Evolutionary conservation across 2,113 vertebrate genomes (phyloP).

Genomic region (Trogon surrucura): DNA sequence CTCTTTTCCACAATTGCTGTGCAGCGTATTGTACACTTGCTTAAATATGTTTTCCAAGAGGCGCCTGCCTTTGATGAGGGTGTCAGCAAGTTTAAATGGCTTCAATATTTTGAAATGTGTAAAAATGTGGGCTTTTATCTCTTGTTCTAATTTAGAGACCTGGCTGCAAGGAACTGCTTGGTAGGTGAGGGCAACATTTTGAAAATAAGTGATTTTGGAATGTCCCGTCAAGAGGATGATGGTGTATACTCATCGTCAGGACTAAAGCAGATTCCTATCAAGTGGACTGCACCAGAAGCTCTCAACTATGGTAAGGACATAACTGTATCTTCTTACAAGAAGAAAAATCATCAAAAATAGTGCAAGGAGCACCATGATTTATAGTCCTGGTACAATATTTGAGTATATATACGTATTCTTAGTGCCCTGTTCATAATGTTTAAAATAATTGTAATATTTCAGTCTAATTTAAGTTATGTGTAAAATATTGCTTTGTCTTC

Average conservation of each 20-base stretch:
- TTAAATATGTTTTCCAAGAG: background rate
- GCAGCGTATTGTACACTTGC: background rate
- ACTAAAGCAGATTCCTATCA: slow-evolving; percentile 98
- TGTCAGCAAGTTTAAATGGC: background rate
- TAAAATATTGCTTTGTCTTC: background rate
- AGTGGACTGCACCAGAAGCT: slow-evolving; percentile 98
- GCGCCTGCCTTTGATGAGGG: background rate
- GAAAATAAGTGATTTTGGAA: slow-evolving; percentile 99
- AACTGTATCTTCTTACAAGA: background rate
- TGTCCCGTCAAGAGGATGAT: slow-evolving; percentile 97
- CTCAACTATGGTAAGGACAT: slow-evolving; percentile 91
- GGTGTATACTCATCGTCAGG: slow-evolving; percentile 96
- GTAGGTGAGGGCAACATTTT: slow-evolving; percentile 90
- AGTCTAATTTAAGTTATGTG: background rate
- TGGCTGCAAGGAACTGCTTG: slow-evolving; percentile 96
- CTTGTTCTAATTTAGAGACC: slow-evolving; percentile 83
- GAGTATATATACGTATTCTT: background rate
- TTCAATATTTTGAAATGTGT: slow-evolving; percentile 26
- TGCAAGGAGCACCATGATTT: background rate
- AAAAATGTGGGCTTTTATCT: slow-evolving; percentile 40
- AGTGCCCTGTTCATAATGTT: background rate
- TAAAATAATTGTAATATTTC: background rate
- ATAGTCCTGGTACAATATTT: background rate
- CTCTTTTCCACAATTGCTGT: background rate
- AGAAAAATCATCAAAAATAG: background rate